Evolutionary conservation across 2,888 invertebrate genomes (phyloP).

Genomic region (Drosophila austrosaltans): DNA sequence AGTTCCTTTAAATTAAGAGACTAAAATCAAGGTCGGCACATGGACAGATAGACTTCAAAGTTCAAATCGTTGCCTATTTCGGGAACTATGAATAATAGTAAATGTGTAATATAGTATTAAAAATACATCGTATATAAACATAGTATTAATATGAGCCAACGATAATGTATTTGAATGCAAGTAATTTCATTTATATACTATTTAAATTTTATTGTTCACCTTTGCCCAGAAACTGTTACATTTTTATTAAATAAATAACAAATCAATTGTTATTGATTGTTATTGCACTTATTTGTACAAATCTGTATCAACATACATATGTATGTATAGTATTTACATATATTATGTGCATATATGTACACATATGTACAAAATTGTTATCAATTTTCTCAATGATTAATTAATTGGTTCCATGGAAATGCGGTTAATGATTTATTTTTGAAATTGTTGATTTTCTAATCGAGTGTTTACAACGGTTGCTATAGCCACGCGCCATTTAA

Average conservation of each 20-base stretch:
- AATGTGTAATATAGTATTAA: no score
- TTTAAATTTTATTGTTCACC: slow-evolving; percentile 5
- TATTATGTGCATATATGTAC: background rate
- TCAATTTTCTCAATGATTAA: slow-evolving; percentile 60
- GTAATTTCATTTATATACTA: background rate
- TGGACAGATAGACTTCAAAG: no score
- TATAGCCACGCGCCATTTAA: slow-evolving; percentile 60
- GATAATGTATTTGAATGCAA: background rate
- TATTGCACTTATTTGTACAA: slow-evolving; percentile 58
- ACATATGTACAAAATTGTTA: slow-evolving; percentile 20
- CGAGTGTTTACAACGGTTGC: slow-evolving; percentile 24
- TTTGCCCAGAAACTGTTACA: slow-evolving; percentile 7
- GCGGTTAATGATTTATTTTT: slow-evolving; percentile 50
- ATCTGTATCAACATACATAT: slow-evolving; percentile 5
- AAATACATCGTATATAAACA: background rate
- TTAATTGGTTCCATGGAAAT: slow-evolving; percentile 56
- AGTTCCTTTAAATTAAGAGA: no score
- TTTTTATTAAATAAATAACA: slow-evolving; percentile 7
- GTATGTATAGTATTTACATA: background rate
- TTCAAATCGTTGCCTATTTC: no score
- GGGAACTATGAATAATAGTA: no score
- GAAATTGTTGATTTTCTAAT: slow-evolving; percentile 53
- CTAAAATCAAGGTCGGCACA: no score
- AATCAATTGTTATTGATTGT: slow-evolving; percentile 61
- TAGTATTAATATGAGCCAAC: background rate